These are phyloP conservation scores for Leptopilina syphax DNA, from an alignment of 2,888 invertebrate species.

Conservation along the genomic window DNA sequence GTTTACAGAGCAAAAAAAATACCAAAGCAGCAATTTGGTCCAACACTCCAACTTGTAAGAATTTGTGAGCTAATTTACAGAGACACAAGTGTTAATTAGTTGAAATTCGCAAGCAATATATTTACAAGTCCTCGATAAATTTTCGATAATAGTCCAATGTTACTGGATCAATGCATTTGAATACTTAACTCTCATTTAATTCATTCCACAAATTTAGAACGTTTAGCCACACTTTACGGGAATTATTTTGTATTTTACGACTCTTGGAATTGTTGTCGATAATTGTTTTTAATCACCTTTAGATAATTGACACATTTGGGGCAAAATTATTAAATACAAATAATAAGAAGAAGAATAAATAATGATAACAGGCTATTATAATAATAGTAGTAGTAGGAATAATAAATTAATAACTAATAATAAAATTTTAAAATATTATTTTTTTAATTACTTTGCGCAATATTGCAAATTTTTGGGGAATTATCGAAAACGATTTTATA, in stretches of 20 bases:
- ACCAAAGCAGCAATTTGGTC: neutral
- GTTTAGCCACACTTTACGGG: neutral
- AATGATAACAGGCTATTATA: no score
- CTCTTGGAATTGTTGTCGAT: neutral
- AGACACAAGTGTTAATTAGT: conserved; percentile 12
- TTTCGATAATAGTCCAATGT: neutral
- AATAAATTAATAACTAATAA: no score
- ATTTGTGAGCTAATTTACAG: conserved; percentile 11
- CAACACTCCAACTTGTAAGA: neutral
- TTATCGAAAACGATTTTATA: neutral
- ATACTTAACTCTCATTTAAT: neutral
- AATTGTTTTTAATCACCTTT: neutral
- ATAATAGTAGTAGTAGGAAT: no score
- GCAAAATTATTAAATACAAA: neutral
- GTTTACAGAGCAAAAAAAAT: neutral
- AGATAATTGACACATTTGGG: neutral
- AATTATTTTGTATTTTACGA: neutral
- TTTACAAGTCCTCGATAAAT: neutral
- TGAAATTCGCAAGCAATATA: neutral
- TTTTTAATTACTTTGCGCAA: neutral
- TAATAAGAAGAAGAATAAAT: no score
- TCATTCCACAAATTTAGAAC: neutral
- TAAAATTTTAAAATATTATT: neutral
- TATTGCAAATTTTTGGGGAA: neutral
- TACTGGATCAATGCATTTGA: neutral